Evolutionary conservation across 2,113 vertebrate genomes (phyloP).

Genomic region (Oxyura jamaicensis): DNA sequence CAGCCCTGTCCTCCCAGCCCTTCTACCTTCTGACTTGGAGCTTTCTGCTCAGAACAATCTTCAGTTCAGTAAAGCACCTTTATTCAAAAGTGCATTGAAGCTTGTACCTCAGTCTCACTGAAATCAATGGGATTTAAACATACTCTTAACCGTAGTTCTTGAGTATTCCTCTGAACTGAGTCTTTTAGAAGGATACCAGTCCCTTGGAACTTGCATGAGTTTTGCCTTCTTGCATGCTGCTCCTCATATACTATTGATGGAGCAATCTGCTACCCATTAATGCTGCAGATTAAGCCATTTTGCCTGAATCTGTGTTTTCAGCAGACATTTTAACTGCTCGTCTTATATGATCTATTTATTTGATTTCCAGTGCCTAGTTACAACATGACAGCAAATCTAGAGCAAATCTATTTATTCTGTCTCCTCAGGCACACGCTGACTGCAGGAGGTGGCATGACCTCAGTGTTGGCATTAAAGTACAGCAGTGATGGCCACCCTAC

Average conservation of each 20-base stretch:
- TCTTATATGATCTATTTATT: conserved; percentile 55
- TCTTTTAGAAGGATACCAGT: neutral
- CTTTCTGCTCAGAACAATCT: neutral
- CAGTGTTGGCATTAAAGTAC: neutral
- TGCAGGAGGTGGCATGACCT: conserved; percentile 20
- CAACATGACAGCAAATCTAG: conserved; percentile 51
- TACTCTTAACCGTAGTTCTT: neutral
- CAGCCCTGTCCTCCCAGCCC: neutral
- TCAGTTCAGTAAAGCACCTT: neutral
- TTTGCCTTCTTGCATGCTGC: neutral
- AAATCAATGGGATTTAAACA: conserved; percentile 10
- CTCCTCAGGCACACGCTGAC: conserved; percentile 6
- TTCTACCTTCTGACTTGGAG: neutral
- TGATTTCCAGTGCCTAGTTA: conserved; percentile 55
- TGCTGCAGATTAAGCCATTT: conserved; percentile 50
- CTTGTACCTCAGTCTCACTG: neutral
- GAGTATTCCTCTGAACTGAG: neutral
- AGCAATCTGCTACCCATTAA: conserved; percentile 60
- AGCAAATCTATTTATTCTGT: conserved; percentile 24
- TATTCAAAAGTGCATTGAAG: neutral
- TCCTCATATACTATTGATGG: conserved; percentile 29
- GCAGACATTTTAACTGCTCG: conserved; percentile 36
- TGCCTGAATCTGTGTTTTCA: conserved; percentile 31
- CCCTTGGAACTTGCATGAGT: neutral
- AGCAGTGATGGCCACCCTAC: neutral